Conservation (phyloP, 2,888 invertebrate genomes). For the Athalia cordata region DNA sequence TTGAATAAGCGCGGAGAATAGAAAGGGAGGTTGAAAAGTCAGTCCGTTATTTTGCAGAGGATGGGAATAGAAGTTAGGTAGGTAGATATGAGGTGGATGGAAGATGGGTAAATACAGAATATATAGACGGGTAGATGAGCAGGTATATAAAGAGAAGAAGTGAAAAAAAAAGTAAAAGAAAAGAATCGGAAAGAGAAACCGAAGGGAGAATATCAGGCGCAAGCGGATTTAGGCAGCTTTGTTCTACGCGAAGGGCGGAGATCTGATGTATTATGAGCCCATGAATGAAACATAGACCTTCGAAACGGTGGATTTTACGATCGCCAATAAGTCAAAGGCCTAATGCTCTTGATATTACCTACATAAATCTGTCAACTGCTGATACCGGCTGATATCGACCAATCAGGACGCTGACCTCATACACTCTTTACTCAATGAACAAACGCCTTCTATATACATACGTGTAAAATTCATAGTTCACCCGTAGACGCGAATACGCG, state of each 20-base stretch:
- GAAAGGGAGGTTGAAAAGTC: background rate
- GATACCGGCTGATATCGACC: slow-evolving; percentile 52
- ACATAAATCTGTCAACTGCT: slow-evolving; percentile 60
- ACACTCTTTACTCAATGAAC: slow-evolving; percentile 26
- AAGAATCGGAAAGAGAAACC: slow-evolving; percentile 29
- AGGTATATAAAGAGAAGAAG: too few relatives aligned
- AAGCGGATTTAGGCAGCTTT: slow-evolving; percentile 32
- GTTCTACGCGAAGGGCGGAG: slow-evolving; percentile 38
- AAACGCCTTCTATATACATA: too few relatives aligned
- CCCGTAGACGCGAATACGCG: background rate
- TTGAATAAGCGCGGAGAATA: background rate
- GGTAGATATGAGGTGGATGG: too few relatives aligned
- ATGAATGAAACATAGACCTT: slow-evolving; percentile 53
- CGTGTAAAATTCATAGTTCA: background rate
- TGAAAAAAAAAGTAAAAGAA: background rate
- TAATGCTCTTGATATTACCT: slow-evolving; percentile 63
- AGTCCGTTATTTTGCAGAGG: background rate
- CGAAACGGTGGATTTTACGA: slow-evolving; percentile 55
- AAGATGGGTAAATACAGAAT: too few relatives aligned
- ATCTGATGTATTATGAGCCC: slow-evolving; percentile 52
- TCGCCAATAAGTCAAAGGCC: slow-evolving; percentile 59
- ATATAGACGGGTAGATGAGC: too few relatives aligned
- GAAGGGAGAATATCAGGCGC: background rate
- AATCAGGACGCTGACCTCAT: slow-evolving; percentile 55
- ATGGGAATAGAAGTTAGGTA: background rate